Conservation (phyloP, 2,888 invertebrate genomes). For the Brenthis hecate region DNA sequence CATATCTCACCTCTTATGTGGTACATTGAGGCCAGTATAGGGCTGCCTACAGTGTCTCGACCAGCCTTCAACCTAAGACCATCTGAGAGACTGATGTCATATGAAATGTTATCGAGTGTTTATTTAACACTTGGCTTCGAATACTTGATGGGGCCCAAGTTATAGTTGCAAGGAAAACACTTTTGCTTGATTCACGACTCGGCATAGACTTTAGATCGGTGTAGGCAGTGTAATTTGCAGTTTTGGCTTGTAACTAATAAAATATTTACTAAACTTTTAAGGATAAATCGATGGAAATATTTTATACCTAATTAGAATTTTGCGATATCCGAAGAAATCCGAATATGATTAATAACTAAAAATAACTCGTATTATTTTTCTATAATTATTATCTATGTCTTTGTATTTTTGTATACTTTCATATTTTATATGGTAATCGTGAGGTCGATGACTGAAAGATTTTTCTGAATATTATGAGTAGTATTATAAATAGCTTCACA, state of each 20-base stretch:
- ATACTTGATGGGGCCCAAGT: conserved; percentile 39
- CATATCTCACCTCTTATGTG: conserved; percentile 32
- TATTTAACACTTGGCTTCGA: conserved; percentile 49
- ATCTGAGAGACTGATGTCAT: conserved; percentile 76
- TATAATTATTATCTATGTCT: background rate
- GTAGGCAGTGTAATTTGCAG: conserved; percentile 3
- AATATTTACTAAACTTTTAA: conserved; percentile 6
- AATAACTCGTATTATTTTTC: conserved; percentile 5
- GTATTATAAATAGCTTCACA: conserved; percentile 9
- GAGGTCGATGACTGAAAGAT: background rate
- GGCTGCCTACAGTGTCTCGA: conserved; percentile 60
- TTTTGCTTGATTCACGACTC: conserved; percentile 7
- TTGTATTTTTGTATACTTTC: background rate
- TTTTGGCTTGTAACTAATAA: background rate
- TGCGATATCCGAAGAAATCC: conserved; percentile 8
- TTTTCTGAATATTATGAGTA: background rate
- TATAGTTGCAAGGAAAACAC: conserved; percentile 18
- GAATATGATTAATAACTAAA: conserved; percentile 17
- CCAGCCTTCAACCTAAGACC: conserved; percentile 76
- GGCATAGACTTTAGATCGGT: background rate
- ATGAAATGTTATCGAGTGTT: conserved; percentile 56
- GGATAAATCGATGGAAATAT: conserved; percentile 23
- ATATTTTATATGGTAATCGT: conserved; percentile 3
- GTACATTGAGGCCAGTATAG: conserved; percentile 53
- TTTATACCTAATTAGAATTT: conserved; percentile 15